These are phyloP conservation scores for Rhorus exstirpatorius DNA, from an alignment of 2,888 invertebrate species.

Conservation along the genomic window DNA sequence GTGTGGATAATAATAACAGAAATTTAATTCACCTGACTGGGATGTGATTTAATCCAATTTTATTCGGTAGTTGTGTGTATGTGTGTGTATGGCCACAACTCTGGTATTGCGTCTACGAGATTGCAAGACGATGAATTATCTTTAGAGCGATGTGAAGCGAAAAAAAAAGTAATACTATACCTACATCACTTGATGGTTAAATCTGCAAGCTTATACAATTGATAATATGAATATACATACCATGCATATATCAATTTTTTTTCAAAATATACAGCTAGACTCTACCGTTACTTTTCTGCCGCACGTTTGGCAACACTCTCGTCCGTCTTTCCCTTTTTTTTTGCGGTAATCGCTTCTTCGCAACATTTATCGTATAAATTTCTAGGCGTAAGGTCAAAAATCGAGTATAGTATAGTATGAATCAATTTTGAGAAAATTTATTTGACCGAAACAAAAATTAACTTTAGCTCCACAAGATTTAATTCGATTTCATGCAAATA, in stretches of 20 bases:
- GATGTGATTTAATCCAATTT: constrained; percentile 54
- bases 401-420: background rate
- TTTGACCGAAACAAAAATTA: background rate
- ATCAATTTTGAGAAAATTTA: background rate
- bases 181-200: background rate
- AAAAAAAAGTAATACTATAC: background rate
- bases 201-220: background rate
- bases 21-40: constrained; percentile 25
- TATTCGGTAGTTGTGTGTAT: background rate
- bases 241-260: constrained; percentile 21
- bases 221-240: background rate
- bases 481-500: constrained; percentile 11
- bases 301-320: constrained; percentile 73
- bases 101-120: constrained; percentile 30
- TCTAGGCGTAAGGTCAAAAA: background rate
- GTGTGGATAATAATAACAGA: constrained; percentile 19
- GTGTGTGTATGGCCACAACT: constrained; percentile 14
- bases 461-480: background rate
- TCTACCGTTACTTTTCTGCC: constrained; percentile 75
- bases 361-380: constrained; percentile 10
- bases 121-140: constrained; percentile 37
- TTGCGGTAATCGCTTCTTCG: constrained; percentile 80
- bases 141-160: constrained; percentile 3
- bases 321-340: constrained; percentile 76
- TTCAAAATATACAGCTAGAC: constrained; percentile 74